Conservation (phyloP, 2,888 invertebrate genomes). For the Drosophila tanythrix region DNA sequence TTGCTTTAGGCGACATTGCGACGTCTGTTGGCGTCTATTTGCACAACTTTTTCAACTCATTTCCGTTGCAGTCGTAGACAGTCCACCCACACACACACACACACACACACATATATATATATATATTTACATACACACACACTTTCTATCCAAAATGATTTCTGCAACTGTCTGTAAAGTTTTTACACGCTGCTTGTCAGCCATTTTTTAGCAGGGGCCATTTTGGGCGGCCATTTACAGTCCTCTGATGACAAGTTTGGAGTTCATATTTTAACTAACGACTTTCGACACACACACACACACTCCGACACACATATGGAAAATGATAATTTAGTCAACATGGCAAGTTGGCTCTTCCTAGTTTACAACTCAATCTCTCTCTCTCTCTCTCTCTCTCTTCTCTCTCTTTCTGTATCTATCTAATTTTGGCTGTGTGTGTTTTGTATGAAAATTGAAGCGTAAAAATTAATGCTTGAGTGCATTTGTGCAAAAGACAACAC, state of each 20-base stretch:
- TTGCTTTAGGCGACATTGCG: conserved; percentile 59
- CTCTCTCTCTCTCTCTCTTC: conserved; percentile 10
- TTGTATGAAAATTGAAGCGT: conserved; percentile 76
- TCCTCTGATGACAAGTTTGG: conserved; percentile 71
- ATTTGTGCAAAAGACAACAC: conserved; percentile 76
- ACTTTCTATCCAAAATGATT: conserved; percentile 67
- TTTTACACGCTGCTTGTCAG: conserved; percentile 63
- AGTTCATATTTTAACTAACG: conserved; percentile 78
- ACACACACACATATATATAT: background rate
- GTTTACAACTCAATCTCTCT: conserved; percentile 7
- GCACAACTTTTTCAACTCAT: conserved; percentile 82
- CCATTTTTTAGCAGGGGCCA: conserved; percentile 61
- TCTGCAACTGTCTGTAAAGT: conserved; percentile 81
- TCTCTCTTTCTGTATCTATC: conserved; percentile 4
- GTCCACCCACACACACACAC: conserved; percentile 36
- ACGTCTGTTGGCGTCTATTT: conserved; percentile 72
- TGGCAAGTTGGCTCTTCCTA: conserved; percentile 43
- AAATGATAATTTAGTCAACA: conserved; percentile 78
- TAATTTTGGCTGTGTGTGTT: conserved; percentile 44
- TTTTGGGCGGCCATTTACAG: conserved; percentile 58
- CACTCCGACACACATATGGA: conserved; percentile 54
- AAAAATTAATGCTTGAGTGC: conserved; percentile 79
- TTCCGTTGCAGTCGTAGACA: conserved; percentile 78
- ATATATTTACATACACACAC: background rate
- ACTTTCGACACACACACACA: conserved; percentile 54